Conservation (phyloP, 2,888 invertebrate genomes). For the Scaptomyza cyrtandrae region DNA sequence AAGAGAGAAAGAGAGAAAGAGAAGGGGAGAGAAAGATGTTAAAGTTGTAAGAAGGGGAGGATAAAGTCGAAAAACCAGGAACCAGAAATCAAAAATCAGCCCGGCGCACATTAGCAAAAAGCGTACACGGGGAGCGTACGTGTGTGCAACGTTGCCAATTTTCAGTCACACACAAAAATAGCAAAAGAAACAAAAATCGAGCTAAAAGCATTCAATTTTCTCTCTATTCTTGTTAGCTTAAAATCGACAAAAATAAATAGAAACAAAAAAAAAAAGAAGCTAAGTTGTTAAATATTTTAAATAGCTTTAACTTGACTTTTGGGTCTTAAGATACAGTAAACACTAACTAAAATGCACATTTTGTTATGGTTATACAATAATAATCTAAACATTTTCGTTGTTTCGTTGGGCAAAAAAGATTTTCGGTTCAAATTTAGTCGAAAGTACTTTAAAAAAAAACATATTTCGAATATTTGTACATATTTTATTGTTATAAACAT, state of each 20-base stretch:
- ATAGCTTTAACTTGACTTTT: too few species aligned
- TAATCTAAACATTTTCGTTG: too few species aligned
- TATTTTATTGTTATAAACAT: too few species aligned
- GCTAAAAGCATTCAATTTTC: slow-evolving; percentile 3
- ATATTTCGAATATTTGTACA: too few species aligned
- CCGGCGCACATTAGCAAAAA: not conserved
- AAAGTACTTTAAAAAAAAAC: too few species aligned
- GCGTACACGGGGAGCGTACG: not conserved
- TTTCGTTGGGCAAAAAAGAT: too few species aligned
- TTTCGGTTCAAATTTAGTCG: too few species aligned
- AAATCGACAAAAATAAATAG: slow-evolving; percentile 3
- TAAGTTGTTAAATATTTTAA: too few species aligned
- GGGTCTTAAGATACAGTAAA: too few species aligned
- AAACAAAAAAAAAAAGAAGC: too few species aligned
- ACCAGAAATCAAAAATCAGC: not conserved
- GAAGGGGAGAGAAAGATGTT: not conserved
- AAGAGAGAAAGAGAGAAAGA: not conserved
- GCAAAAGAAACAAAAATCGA: slow-evolving; percentile 5
- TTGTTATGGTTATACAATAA: too few species aligned
- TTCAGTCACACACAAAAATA: slow-evolving; percentile 12
- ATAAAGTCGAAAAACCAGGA: slow-evolving; percentile 7
- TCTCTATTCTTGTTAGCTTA: not conserved
- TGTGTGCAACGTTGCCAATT: slow-evolving; percentile 32
- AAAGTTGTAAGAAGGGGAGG: not conserved
- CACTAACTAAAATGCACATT: too few species aligned